Evolutionary conservation across 2,888 invertebrate genomes (phyloP), one percentile per base, ranked within the genome.

Genomic region (Diarsia rubi): DNA sequence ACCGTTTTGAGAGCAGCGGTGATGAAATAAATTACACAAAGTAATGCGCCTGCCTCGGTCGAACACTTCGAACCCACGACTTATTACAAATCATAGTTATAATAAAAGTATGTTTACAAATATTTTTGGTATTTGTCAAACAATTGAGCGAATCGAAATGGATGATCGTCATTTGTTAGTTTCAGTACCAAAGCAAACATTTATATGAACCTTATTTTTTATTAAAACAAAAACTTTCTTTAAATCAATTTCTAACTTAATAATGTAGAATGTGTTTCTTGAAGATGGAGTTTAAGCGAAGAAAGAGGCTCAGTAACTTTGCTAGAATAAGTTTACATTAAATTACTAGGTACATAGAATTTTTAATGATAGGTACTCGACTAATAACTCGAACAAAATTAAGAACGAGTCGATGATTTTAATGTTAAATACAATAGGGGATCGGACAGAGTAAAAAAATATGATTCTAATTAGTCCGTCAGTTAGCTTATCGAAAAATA

Each of bases 161-260:
- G 4, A 76, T 76, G 59, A 69, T 24, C 49, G 24, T 19, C 49
- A 70, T 78, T 45, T 63, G 14, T 78, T 69, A 45, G 24, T 75
- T 79, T 66, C 42, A 69, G 31, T 63, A 63, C 66, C 70, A 24
- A 67, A 69, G 8, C 37, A 21, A 79, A 69, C 31, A 74, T 68
- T 75, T 59, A 3, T 24, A 54, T 60, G 27, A 14, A 52, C 27
- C 19, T 31, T 24, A 1, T 19, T 52, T 52, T 81, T 59, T 47
- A 59, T 42, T 37, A 37, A 69, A 52, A 45, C 49, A 37, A 37
- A 59, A 31, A 45, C 52, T 77, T 82, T 78, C 27, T 16, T 31
- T 64, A 49, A 47, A 16, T 47, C 16, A 44, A 47, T 60, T 65
- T 71, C 4, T 24, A 19, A 9, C 21, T 42, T 12, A 42, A 12